Conservation (phyloP, 1,140 invertebrate species). For the Micrasema minimum region DNA sequence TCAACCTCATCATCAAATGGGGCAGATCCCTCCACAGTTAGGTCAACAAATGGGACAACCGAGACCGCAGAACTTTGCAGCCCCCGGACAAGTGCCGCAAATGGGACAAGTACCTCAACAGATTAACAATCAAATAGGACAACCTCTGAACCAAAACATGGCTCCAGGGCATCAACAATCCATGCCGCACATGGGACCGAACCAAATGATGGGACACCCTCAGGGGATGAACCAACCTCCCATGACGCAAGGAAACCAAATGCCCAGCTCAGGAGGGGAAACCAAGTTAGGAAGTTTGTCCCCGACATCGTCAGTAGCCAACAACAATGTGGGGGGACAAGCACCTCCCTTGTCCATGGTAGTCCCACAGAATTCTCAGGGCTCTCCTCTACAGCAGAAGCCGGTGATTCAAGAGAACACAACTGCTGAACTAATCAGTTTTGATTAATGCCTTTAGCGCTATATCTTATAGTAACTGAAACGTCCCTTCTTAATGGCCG, state of each 20-base stretch:
- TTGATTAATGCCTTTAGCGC: conserved; percentile 66
- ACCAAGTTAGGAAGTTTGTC: conserved; percentile 34
- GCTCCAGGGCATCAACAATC: conserved; percentile 37
- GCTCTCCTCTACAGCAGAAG: conserved; percentile 60
- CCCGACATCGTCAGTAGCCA: conserved; percentile 14
- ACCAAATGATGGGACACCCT: conserved; percentile 51
- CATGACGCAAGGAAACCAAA: neutral
- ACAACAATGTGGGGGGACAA: conserved; percentile 1
- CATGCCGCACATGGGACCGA: conserved; percentile 56
- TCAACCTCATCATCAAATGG: conserved; percentile 55
- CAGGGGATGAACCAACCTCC: conserved; percentile 43
- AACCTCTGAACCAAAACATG: conserved; percentile 50
- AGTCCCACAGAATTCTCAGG: conserved; percentile 49
- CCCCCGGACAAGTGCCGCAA: conserved; percentile 50
- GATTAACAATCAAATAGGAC: conserved; percentile 50
- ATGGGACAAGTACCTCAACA: conserved; percentile 48
- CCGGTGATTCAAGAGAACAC: conserved; percentile 64
- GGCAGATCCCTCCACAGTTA: conserved; percentile 58
- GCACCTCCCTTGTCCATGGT: conserved; percentile 26
- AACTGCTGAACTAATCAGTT: conserved; percentile 78
- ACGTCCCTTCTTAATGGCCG: no score
- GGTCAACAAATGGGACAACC: conserved; percentile 58
- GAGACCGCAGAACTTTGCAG: conserved; percentile 57
- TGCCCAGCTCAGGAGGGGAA: conserved; percentile 6
- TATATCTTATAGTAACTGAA: no score